Evolutionary conservation across 2,113 vertebrate species (phyloP).

Genomic region (Pseudois nayaur): DNA sequence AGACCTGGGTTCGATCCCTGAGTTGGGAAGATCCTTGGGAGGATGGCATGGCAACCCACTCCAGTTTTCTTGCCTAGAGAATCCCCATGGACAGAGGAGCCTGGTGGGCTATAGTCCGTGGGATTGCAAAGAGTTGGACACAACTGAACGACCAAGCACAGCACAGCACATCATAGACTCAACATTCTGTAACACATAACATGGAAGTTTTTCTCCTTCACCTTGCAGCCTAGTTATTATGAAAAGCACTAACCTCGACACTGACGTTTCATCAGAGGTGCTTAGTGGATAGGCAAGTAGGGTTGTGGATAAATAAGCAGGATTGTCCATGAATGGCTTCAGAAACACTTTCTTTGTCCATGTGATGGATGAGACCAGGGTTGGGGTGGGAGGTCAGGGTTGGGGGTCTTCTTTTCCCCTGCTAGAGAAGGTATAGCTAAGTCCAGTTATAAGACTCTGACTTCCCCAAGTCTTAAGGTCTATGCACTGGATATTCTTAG

Average conservation of each 20-base stretch:
- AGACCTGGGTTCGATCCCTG: background rate
- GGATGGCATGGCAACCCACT: background rate
- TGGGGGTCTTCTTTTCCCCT: fast-evolving
- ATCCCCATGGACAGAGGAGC: background rate
- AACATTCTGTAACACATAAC: background rate
- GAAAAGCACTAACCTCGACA: background rate
- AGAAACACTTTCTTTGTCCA: background rate
- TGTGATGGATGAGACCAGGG: background rate
- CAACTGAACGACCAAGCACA: background rate
- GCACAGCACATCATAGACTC: background rate
- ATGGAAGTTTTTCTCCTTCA: background rate
- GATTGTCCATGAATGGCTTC: background rate
- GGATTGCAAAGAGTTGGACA: background rate
- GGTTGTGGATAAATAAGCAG: background rate
- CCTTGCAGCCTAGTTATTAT: background rate
- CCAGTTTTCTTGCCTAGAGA: background rate
- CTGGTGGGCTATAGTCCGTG: fast-evolving
- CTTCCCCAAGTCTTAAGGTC: background rate
- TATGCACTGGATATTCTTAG: background rate
- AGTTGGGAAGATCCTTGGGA: background rate
- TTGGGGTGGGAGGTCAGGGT: background rate
- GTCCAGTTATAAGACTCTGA: background rate
- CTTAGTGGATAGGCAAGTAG: background rate
- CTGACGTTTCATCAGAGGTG: background rate
- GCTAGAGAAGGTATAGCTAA: background rate